Evolutionary conservation across 2,113 vertebrate species (phyloP).

Genomic region (Manacus vitellinus): DNA sequence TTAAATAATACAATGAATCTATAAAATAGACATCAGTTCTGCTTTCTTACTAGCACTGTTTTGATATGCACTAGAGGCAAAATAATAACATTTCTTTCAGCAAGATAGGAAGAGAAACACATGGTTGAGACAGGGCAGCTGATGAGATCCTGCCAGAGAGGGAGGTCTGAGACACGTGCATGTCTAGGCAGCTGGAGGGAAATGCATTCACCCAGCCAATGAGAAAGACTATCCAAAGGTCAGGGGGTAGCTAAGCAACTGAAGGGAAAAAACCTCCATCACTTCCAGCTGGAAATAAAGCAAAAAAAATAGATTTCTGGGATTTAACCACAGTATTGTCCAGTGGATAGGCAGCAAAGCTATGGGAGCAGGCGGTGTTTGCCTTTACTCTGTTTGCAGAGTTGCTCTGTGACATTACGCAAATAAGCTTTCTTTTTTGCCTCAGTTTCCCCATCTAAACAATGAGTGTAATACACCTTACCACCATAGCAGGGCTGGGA

Average conservation of each 20-base stretch:
- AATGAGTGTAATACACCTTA: not conserved
- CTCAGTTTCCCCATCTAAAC: not conserved
- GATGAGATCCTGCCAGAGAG: not conserved
- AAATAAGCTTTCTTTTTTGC: not conserved
- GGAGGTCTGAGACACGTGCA: not conserved
- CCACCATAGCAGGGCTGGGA: not conserved
- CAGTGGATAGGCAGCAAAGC: not conserved
- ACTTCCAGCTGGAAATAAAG: slow-evolving; percentile 43
- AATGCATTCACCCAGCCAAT: slow-evolving; percentile 20
- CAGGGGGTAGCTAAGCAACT: slow-evolving; percentile 57
- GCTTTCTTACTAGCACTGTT: not conserved
- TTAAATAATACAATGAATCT: not conserved
- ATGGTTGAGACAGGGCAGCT: not conserved
- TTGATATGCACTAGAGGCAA: not conserved
- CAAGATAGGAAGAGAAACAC: slow-evolving; percentile 21
- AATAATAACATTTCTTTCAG: not conserved
- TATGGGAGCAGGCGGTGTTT: not conserved
- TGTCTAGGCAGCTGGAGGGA: slow-evolving; percentile 7
- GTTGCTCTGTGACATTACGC: not conserved
- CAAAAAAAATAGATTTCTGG: not conserved
- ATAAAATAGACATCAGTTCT: not conserved
- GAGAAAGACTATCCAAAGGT: slow-evolving; percentile 47
- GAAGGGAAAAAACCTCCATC: slow-evolving; percentile 12
- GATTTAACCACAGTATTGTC: not conserved
- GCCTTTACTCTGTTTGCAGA: not conserved